Conservation (phyloP, 2,888 invertebrate species). For the Hetaerina titia region DNA sequence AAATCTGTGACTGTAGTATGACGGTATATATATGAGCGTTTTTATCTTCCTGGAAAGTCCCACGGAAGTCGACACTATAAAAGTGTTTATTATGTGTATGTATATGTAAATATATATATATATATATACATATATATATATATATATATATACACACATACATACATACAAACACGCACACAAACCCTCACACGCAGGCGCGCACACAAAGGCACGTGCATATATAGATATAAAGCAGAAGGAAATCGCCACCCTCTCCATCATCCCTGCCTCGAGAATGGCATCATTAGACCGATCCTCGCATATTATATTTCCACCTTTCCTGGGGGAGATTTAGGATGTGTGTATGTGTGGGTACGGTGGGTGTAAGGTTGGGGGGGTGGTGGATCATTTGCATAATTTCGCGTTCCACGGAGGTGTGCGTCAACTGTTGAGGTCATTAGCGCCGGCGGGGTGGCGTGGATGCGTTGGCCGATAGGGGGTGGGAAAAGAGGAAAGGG, state of each 20-base stretch:
- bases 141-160: too few relatives aligned
- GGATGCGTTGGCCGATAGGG: background rate
- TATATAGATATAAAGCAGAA: background rate
- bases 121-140: too few relatives aligned
- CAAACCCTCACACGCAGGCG: too few relatives aligned
- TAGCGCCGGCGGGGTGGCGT: background rate
- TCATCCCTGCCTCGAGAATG: background rate
- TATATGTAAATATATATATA: too few relatives aligned
- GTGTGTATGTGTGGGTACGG: background rate
- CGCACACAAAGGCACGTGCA: too few relatives aligned
- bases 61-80: background rate
- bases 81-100: too few relatives aligned
- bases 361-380: background rate
- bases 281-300: background rate
- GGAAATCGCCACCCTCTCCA: background rate
- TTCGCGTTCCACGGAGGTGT: constrained; percentile 30
- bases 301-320: background rate
- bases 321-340: background rate
- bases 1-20: too few relatives aligned
- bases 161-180: too few relatives aligned
- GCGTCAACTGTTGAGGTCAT: constrained; percentile 25
- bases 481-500: background rate
- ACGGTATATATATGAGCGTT: too few relatives aligned
- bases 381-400: background rate
- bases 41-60: too few relatives aligned